Evolutionary conservation across 2,113 vertebrate genomes (phyloP).

Genomic region (Aviceda subcristata): DNA sequence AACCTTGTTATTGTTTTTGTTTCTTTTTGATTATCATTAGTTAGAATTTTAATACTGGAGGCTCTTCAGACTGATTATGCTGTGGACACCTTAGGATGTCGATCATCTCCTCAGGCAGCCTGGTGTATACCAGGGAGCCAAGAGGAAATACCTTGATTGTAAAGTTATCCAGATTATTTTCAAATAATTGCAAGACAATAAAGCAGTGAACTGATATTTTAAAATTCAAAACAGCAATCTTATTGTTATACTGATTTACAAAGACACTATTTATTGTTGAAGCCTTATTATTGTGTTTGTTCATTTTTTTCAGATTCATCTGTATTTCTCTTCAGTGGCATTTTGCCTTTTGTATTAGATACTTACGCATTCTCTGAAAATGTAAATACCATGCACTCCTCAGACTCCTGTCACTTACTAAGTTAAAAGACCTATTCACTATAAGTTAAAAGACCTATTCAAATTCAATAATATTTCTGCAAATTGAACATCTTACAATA

Average conservation of each 20-base stretch:
- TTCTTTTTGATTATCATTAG: constrained; percentile 78
- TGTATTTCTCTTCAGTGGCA: background rate
- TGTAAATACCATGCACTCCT: background rate
- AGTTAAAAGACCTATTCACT: background rate
- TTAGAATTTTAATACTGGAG: constrained; percentile 75
- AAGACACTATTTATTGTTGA: constrained; percentile 49
- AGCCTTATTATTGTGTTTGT: background rate
- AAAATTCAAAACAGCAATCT: constrained; percentile 56
- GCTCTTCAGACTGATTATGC: constrained; percentile 82
- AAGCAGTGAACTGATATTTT: constrained; percentile 70
- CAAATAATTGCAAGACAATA: constrained; percentile 83
- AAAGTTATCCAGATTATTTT: constrained; percentile 81
- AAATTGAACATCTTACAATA: background rate
- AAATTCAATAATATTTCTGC: background rate
- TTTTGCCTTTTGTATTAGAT: background rate
- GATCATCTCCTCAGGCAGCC: constrained; percentile 79
- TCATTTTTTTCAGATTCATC: background rate
- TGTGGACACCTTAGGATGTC: constrained; percentile 81
- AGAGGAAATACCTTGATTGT: constrained; percentile 83
- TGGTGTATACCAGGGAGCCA: constrained; percentile 76
- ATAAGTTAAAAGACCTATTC: background rate
- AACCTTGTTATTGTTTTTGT: constrained; percentile 64
- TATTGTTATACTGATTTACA: constrained; percentile 64
- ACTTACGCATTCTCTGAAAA: background rate
- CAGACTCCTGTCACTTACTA: background rate